Evolutionary conservation across 2,113 vertebrate genomes (phyloP).

Genomic region (Aegotheles bennettii): DNA sequence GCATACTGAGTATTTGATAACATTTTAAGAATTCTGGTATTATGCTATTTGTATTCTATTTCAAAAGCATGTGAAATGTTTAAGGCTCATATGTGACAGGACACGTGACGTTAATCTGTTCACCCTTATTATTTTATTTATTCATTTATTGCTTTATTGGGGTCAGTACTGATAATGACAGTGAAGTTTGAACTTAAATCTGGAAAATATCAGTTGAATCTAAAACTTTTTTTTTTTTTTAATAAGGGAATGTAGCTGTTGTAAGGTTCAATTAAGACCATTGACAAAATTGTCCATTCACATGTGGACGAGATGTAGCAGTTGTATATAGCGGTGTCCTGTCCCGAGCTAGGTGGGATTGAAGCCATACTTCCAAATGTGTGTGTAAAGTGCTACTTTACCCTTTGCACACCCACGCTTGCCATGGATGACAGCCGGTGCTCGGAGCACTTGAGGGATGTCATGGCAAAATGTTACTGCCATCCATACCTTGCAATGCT

Average conservation of each 20-base stretch:
- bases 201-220: neutral
- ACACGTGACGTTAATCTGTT: neutral
- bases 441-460: neutral
- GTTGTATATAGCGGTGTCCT: neutral
- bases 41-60: neutral
- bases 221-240: neutral
- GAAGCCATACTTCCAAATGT: neutral
- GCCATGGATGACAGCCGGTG: neutral
- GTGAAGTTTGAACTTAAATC: neutral
- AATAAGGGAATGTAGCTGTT: neutral
- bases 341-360: neutral
- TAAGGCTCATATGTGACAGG: neutral
- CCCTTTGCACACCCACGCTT: neutral
- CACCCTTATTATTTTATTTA: neutral
- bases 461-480: fast-evolving
- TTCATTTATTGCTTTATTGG: neutral
- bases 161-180: neutral
- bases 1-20: neutral
- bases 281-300: neutral
- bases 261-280: neutral
- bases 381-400: neutral
- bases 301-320: neutral
- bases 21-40: neutral
- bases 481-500: neutral
- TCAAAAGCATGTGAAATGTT: neutral